Evolutionary conservation across 2,888 invertebrate species (phyloP).

Genomic region (Luperina nickerlii): DNA sequence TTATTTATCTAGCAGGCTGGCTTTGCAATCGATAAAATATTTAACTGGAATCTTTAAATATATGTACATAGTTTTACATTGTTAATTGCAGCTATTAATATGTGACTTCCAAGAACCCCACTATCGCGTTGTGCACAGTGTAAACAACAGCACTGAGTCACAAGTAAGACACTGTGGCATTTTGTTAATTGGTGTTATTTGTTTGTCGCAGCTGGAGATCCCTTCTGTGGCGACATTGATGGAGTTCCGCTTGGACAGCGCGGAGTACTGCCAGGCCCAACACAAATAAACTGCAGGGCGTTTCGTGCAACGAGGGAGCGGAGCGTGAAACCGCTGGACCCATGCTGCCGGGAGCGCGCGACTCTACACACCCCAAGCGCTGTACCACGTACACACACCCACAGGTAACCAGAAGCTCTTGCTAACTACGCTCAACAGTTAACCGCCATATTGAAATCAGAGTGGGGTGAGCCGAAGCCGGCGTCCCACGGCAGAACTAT

Average conservation of each 20-base stretch:
- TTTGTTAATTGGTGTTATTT: slow-evolving; percentile 51
- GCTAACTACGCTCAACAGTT: slow-evolving; percentile 37
- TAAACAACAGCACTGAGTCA: slow-evolving; percentile 51
- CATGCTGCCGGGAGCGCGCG: slow-evolving; percentile 86
- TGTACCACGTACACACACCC: slow-evolving; percentile 81
- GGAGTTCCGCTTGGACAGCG: slow-evolving; percentile 99
- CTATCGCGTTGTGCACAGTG: slow-evolving; percentile 20
- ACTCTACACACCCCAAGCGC: slow-evolving; percentile 81
- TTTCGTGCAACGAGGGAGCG: slow-evolving; percentile 77
- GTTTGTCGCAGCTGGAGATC: slow-evolving; percentile 94
- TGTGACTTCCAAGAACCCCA: slow-evolving; percentile 52
- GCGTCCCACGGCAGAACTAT: slow-evolving; percentile 63
- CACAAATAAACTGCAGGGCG: slow-evolving; percentile 95
- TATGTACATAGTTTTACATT: not conserved
- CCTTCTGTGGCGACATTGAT: slow-evolving; percentile 98
- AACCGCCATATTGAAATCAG: slow-evolving; percentile 67
- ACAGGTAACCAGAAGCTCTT: slow-evolving; percentile 73
- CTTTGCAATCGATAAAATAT: slow-evolving; percentile 30
- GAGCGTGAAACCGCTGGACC: slow-evolving; percentile 79
- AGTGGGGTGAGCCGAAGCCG: slow-evolving; percentile 66
- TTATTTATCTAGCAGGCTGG: slow-evolving; percentile 33
- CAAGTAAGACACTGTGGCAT: slow-evolving; percentile 19
- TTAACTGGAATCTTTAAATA: slow-evolving; percentile 27
- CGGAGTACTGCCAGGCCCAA: slow-evolving; percentile 99
- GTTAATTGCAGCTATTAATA: slow-evolving; percentile 34